phyloP scores from a whole-genome alignment of 2,888 invertebrate genomes.

The Parascotia fuliginaria region DNA sequence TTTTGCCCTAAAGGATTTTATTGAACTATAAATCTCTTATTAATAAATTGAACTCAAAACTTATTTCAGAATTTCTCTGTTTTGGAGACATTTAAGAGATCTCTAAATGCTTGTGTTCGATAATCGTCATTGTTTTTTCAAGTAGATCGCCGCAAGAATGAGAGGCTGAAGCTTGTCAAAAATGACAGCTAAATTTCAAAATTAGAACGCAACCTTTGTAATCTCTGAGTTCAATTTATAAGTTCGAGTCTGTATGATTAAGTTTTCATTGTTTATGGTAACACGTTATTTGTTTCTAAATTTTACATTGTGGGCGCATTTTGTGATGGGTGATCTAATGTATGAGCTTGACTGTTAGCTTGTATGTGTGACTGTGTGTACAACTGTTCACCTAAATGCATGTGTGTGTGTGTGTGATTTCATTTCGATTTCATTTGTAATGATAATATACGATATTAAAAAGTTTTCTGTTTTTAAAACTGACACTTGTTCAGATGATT shows the following conservation, averaged over 20 bases:
- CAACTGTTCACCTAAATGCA: constrained; percentile 25
- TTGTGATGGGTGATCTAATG: constrained; percentile 56
- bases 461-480: too few species aligned
- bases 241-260: constrained; percentile 40
- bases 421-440: constrained; percentile 56
- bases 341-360: constrained; percentile 51
- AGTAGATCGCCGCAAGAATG: too few species aligned
- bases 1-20: constrained; percentile 22
- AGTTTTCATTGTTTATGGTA: constrained; percentile 72
- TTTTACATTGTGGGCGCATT: constrained; percentile 45
- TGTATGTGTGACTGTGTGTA: constrained; percentile 41
- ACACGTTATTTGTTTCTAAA: constrained; percentile 60
- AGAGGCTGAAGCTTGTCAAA: too few species aligned
- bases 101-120: too few species aligned
- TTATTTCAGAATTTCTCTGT: not conserved
- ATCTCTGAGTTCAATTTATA: not conserved
- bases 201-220: not conserved
- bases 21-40: constrained; percentile 34
- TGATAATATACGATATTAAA: too few species aligned
- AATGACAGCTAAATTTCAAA: constrained; percentile 6
- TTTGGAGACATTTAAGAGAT: too few species aligned
- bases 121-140: too few species aligned
- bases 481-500: not conserved
- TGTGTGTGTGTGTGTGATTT: constrained; percentile 47
- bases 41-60: not conserved